Evolutionary conservation across 2,888 invertebrate genomes (phyloP).

Genomic region (Hirudinaria manillensis): DNA sequence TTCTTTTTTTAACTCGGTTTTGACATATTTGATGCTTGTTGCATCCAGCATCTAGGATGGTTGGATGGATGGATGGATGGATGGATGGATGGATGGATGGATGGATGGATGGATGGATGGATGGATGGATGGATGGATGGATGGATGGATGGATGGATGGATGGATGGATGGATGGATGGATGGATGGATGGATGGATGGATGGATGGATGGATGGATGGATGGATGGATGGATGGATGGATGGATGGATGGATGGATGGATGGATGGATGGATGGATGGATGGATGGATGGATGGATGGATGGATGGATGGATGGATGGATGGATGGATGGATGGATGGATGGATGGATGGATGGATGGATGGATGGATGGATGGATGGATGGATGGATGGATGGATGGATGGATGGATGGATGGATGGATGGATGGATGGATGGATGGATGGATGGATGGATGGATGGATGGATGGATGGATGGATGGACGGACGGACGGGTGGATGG

Average conservation of each 20-base stretch:
- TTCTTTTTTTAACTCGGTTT: too few relatives aligned
- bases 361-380: not conserved
- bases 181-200: not conserved
- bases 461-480: not conserved
- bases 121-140: conserved; percentile 2
- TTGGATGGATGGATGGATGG: too few relatives aligned
- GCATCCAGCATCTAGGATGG: too few relatives aligned
- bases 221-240: not conserved
- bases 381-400: not conserved
- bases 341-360: conserved; percentile 6
- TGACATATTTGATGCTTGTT: too few relatives aligned
- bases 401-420: not conserved
- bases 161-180: not conserved
- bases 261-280: not conserved
- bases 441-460: not conserved
- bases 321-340: conserved; percentile 8
- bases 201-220: not conserved
- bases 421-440: not conserved
- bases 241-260: not conserved
- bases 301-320: conserved; percentile 14
- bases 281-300: conserved; percentile 1
- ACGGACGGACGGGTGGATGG: not conserved
- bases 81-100: conserved; percentile 18
- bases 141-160: conserved; percentile 1
- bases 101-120: conserved; percentile 2